Percentiles rank a stretch among this genome's conserved stretches.
phyloP scores from a whole-genome alignment of 2,797 vertebrate genomes.

The Propithecus deckenii region DNA sequence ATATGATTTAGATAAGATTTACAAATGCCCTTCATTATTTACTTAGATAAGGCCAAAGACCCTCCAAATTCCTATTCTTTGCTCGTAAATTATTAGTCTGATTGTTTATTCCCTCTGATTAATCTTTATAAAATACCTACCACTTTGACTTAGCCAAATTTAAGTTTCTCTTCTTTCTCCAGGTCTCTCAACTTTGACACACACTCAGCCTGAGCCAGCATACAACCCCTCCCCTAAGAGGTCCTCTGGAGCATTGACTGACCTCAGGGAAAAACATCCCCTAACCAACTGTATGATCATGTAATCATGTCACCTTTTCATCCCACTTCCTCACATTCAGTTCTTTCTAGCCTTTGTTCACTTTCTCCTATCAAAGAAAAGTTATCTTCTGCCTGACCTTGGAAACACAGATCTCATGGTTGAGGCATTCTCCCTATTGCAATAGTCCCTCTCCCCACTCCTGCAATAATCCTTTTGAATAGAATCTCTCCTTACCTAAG shows the following conservation, averaged over 20 bases:
- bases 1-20: neutral
- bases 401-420: neutral
- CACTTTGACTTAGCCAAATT: neutral
- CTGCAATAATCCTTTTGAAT: neutral
- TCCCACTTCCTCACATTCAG: neutral
- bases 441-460: neutral
- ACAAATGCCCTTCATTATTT: neutral
- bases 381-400: neutral
- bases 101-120: neutral
- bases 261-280: neutral
- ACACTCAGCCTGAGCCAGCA: neutral
- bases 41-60: neutral
- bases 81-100: neutral
- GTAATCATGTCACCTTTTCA: neutral
- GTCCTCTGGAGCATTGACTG: neutral
- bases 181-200: neutral
- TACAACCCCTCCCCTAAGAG: neutral
- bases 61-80: neutral
- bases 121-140: neutral
- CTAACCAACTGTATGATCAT: neutral
- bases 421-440: neutral
- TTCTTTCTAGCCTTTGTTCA: neutral
- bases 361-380: neutral
- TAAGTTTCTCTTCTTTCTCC: neutral
- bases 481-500: neutral